Evolutionary conservation across 2,797 vertebrate species (phyloP).

Genomic region (Enteromius viviparus): DNA sequence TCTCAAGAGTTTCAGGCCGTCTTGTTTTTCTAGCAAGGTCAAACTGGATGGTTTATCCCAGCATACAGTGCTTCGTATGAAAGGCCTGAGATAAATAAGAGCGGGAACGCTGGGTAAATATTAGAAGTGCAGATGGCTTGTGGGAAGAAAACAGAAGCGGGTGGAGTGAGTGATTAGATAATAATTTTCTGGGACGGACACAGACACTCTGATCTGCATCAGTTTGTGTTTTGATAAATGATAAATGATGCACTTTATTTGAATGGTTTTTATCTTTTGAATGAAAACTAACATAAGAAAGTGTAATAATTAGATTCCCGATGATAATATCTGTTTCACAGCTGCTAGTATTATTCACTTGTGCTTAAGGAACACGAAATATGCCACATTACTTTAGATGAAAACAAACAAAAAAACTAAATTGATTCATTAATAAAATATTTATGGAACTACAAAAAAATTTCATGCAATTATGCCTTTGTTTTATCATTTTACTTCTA

Average conservation of each 20-base stretch:
- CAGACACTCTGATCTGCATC: background rate
- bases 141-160: conserved; percentile 22
- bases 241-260: background rate
- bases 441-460: conserved; percentile 7
- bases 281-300: background rate
- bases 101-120: conserved; percentile 36
- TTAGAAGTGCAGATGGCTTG: conserved; percentile 33
- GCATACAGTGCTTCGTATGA: background rate
- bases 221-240: background rate
- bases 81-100: conserved; percentile 23
- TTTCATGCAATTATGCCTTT: conserved; percentile 55
- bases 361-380: background rate
- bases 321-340: background rate
- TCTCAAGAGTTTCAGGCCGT: background rate
- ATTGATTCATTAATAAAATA: conserved; percentile 11
- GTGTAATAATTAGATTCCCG: background rate
- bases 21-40: conserved; percentile 29
- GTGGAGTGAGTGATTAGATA: conserved; percentile 23
- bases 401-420: too few relatives aligned
- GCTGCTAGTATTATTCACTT: background rate
- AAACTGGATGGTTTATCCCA: conserved; percentile 13
- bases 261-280: background rate
- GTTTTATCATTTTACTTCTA: conserved; percentile 51
- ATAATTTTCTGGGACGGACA: conserved; percentile 17
- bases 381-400: background rate